Percentiles rank a stretch among this genome's conserved stretches.
These are phyloP conservation scores for Mormyrus iriodes DNA, from an alignment of 2,113 vertebrate genomes.

Conservation along the genomic window DNA sequence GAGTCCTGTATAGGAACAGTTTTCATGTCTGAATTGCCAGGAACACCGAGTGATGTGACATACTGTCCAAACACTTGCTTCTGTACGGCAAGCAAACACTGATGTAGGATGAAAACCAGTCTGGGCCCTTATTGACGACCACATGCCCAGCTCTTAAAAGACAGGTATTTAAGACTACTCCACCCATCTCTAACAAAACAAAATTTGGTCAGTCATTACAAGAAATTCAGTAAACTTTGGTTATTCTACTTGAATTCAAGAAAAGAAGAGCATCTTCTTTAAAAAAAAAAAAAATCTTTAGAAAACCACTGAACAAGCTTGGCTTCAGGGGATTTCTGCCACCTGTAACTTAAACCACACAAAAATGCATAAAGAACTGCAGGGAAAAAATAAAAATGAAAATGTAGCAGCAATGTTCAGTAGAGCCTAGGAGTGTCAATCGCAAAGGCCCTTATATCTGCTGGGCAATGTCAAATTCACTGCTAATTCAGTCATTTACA, in stretches of 20 bases:
- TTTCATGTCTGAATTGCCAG: not conserved
- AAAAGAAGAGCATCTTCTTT: conserved; percentile 47
- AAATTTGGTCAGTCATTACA: conserved; percentile 44
- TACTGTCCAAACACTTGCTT: conserved; percentile 6
- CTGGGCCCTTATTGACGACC: not conserved
- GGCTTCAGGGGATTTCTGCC: not conserved
- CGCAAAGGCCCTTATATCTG: not conserved
- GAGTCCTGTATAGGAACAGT: not conserved
- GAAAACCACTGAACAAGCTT: not conserved
- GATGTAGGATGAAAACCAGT: not conserved
- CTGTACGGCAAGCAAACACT: not conserved
- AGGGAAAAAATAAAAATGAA: not conserved
- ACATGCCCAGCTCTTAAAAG: not conserved
- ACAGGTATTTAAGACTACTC: not conserved
- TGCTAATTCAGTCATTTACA: not conserved
- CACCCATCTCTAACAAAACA: not conserved
- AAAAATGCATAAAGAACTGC: not conserved
- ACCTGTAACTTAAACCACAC: not conserved
- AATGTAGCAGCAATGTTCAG: not conserved
- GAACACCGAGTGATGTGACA: not conserved
- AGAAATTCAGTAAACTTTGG: conserved; percentile 53
- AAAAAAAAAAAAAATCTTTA: conserved; percentile 31
- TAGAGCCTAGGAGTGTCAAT: not conserved
- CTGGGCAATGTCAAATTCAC: not conserved
- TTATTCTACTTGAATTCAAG: conserved; percentile 50